Evolutionary conservation across 2,797 vertebrate genomes (phyloP), one percentile per base, ranked within the genome.

Genomic region (Tympanoctomys barrerae): DNA sequence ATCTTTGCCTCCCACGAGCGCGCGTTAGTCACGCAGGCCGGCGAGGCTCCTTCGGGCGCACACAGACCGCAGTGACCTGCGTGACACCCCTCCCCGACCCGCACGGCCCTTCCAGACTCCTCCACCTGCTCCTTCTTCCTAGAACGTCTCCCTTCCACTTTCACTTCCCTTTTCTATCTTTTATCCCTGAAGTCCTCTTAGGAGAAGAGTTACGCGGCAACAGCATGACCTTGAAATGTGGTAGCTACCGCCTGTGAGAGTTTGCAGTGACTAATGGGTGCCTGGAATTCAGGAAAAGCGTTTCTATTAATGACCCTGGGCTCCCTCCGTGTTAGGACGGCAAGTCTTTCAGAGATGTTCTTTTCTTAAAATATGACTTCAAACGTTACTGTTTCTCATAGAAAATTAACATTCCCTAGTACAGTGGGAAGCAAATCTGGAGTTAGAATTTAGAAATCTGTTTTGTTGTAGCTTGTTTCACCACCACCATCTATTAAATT

Each of bases 331-430:
- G 54, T 81, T 54, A 85, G 46, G 26, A 94, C 7, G 80, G 71
- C 66, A 64, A 4, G 75, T 52, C 8, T 84, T 91, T 80, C 89
- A 80, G 91, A 89, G 4, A 33, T 82, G 5, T 59, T 83, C 31
- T 86, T 86, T 66, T 73, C 62, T 81, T 73, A 78, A 59, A 39
- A 59, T 33, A 66, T 7, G 31, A 64, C 18, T 31, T 61, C 84
- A 61, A 71, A 8, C 59, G 77, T 85, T 83, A 39, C 59, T 93
- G 0, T 81, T 94, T 96, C 46, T 52, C 54, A 75, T 14, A 90
- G 42, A 33, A 46, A 95, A 54, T 54, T 62, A 68, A 92, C 92
- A 81, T 87, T 96, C 28, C 46, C 5, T 68, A 78, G 26, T 22
- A 1, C 16, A 71, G 28, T 49, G 57, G 89, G 46, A 94, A 92